Conservation (phyloP, 2,797 vertebrate genomes). For the Neosilurus hyrtlii region DNA sequence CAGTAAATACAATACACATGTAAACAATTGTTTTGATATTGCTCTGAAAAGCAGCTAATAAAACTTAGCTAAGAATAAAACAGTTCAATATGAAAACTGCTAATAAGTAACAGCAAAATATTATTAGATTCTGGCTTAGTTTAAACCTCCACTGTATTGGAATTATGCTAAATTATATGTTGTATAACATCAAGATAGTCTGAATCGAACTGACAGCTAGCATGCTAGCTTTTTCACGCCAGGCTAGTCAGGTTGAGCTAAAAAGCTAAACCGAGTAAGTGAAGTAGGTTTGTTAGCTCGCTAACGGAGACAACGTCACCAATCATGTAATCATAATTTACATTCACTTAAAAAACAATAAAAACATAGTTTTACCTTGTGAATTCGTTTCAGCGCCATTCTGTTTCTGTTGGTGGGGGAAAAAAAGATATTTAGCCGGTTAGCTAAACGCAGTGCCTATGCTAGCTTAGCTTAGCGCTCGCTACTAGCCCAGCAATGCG, state of each 20-base stretch:
- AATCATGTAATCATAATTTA: background rate
- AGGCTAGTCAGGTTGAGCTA: background rate
- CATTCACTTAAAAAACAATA: background rate
- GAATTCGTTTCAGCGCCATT: conserved; percentile 79
- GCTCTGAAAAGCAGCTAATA: background rate
- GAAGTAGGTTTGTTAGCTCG: background rate
- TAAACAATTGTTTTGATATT: too few species aligned
- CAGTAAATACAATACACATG: too few species aligned
- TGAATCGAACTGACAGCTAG: background rate
- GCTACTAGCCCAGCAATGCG: conserved; percentile 65
- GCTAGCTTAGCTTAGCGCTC: conserved; percentile 32
- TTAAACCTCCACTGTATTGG: too few species aligned
- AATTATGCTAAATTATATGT: background rate
- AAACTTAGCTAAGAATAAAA: background rate
- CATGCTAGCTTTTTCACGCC: background rate
- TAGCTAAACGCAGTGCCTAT: conserved; percentile 22
- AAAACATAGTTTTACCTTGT: conserved; percentile 66
- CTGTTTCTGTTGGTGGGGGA: conserved; percentile 51
- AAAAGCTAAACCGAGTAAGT: background rate
- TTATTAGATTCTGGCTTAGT: background rate
- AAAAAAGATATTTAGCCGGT: conserved; percentile 17
- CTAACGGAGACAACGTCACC: conserved; percentile 1
- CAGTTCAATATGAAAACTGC: background rate
- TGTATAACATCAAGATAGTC: background rate
- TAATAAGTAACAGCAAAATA: background rate